A percentile compares a stretch with the other conserved stretches of the same genome.
Evolutionary conservation across 2,113 vertebrate species (phyloP).

Genomic region (Halcyon malimbica): DNA sequence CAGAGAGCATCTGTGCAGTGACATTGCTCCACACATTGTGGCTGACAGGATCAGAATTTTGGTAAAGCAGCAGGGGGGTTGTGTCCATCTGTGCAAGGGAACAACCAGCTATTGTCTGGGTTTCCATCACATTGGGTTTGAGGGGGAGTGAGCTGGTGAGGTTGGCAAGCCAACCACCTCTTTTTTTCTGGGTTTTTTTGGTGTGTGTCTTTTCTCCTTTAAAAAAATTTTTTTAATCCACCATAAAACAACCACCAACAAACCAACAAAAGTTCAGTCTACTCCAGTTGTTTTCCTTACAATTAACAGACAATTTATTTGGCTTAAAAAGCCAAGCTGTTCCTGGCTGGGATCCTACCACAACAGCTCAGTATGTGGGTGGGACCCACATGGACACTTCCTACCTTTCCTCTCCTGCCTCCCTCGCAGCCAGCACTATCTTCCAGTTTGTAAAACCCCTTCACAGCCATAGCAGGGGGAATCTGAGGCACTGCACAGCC

Average conservation of each 20-base stretch:
- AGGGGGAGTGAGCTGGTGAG: neutral
- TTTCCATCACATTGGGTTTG: neutral
- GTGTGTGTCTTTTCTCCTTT: neutral
- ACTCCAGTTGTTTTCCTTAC: neutral
- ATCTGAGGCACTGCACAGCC: neutral
- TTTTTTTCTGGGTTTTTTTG: neutral
- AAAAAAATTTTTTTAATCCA: neutral
- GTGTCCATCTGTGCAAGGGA: neutral
- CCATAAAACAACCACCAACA: neutral
- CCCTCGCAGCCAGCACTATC: neutral
- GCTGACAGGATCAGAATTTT: neutral
- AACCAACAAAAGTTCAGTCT: neutral
- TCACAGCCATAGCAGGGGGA: neutral
- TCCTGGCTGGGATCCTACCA: neutral
- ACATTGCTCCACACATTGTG: neutral
- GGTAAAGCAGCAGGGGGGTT: neutral
- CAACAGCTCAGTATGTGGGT: neutral
- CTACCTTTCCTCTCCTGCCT: neutral
- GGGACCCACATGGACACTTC: conserved; percentile 19
- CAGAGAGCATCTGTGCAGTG: neutral
- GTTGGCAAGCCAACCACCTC: neutral
- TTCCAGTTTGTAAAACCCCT: neutral
- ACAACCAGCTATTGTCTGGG: neutral
- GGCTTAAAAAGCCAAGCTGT: neutral
- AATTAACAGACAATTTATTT: neutral